phyloP scores from a whole-genome alignment of 1,140 invertebrate genomes.

The Cotesia typhae region DNA sequence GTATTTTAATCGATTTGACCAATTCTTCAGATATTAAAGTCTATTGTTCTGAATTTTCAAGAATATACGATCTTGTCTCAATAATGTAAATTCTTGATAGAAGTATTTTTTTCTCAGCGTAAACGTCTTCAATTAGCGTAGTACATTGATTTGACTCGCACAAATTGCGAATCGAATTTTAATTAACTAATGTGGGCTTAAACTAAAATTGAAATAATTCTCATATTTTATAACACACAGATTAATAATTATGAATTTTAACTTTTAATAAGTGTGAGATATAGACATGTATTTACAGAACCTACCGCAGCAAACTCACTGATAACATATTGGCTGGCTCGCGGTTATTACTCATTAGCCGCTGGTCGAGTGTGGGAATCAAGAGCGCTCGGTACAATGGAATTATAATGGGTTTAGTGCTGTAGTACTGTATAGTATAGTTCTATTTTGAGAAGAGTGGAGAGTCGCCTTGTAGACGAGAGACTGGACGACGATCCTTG shows the following conservation, averaged over 20 bases:
- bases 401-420: conserved; percentile 25
- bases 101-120: background rate
- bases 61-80: too few species aligned
- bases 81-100: too few species aligned
- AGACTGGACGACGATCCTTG: background rate
- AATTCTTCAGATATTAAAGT: too few species aligned
- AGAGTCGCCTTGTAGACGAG: too few species aligned
- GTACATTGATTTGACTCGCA: conserved; percentile 19
- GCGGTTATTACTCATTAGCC: conserved; percentile 29
- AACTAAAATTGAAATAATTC: too few species aligned
- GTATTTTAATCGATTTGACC: too few species aligned
- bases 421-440: background rate
- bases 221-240: too few species aligned
- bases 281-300: background rate
- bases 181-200: background rate
- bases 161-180: background rate
- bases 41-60: too few species aligned
- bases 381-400: conserved; percentile 26
- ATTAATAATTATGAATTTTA: too few species aligned
- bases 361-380: conserved; percentile 14
- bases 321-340: conserved; percentile 27
- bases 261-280: background rate
- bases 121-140: background rate
- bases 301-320: conserved; percentile 1
- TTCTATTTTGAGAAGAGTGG: too few species aligned